Percentiles rank a stretch among this genome's conserved stretches.
Conservation (phyloP, 2,797 vertebrate species). For the Nannoperca obscura region DNA sequence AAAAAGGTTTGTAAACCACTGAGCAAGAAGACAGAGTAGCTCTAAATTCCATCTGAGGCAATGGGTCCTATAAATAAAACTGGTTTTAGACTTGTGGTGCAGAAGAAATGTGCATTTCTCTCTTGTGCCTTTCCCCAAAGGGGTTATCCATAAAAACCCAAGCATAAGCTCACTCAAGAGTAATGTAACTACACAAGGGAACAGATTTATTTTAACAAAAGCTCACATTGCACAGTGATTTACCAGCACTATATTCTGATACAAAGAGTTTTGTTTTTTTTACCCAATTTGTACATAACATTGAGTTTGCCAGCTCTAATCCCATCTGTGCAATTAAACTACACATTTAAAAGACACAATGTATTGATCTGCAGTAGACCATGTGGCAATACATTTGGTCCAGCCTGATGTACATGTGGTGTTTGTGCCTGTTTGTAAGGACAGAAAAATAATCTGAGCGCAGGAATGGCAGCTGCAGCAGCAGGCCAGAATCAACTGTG, state of each 20-base stretch:
- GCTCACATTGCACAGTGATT: background rate
- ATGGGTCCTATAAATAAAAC: conserved; percentile 59
- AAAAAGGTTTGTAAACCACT: conserved; percentile 39
- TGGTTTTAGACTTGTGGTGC: conserved; percentile 22
- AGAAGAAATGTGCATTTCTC: conserved; percentile 40
- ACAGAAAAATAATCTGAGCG: conserved; percentile 6
- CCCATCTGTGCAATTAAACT: background rate
- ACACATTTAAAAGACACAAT: background rate
- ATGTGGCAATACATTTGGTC: background rate
- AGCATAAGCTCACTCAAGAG: conserved; percentile 40
- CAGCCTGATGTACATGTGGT: background rate
- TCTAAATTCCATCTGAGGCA: conserved; percentile 51
- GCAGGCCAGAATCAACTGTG: background rate
- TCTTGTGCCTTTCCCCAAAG: conserved; percentile 21
- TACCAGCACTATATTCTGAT: background rate
- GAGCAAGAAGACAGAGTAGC: conserved; percentile 31
- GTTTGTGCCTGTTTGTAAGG: background rate
- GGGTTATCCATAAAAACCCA: conserved; percentile 51
- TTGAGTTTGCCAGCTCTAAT: background rate
- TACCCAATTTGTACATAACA: background rate
- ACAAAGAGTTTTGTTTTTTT: background rate
- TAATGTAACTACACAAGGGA: conserved; percentile 43
- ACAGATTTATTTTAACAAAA: conserved; percentile 30
- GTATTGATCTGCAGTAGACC: background rate
- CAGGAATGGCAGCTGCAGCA: background rate